Percentiles rank a stretch among this genome's conserved stretches.
Conservation (phyloP, 2,888 invertebrate species). For the Lymantria monacha region DNA sequence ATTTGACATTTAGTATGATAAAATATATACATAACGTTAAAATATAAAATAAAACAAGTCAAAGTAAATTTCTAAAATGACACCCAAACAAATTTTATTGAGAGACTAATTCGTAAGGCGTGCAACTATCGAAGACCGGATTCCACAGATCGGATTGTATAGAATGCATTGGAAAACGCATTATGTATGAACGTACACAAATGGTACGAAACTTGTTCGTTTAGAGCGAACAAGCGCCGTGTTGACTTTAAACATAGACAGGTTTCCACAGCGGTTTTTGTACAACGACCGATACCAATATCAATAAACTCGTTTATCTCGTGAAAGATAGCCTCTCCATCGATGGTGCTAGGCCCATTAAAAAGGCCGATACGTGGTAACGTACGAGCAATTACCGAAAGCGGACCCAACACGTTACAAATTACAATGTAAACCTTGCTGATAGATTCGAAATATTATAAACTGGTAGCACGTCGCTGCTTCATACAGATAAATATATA, state of each 20-base stretch:
- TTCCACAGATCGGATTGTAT: conserved; percentile 50
- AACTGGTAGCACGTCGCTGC: too few species aligned
- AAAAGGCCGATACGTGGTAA: conserved; percentile 31
- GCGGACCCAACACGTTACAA: conserved; percentile 5
- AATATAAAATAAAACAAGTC: conserved; percentile 9
- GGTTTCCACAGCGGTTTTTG: conserved; percentile 55
- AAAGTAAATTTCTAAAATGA: conserved; percentile 12
- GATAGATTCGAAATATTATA: conserved; percentile 5
- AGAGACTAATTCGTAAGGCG: conserved; percentile 35
- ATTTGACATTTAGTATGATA: conserved; percentile 16
- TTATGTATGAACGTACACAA: conserved; percentile 44
- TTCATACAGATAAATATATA: too few species aligned
- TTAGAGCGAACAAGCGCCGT: conserved; percentile 45
- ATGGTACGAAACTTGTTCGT: conserved; percentile 61
- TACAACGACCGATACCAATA: conserved; percentile 52
- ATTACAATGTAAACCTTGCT: conserved; percentile 6
- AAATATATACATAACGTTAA: conserved; percentile 5
- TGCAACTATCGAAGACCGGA: conserved; percentile 40
- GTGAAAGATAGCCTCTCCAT: conserved; percentile 54
- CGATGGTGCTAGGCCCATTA: conserved; percentile 44
- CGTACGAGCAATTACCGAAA: conserved; percentile 8
- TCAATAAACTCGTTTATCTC: conserved; percentile 62
- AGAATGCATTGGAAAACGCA: conserved; percentile 64
- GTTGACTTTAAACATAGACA: conserved; percentile 59
- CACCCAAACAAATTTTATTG: conserved; percentile 31